Evolutionary conservation across 2,888 invertebrate species (phyloP).

Genomic region (Heteropelma amictum): DNA sequence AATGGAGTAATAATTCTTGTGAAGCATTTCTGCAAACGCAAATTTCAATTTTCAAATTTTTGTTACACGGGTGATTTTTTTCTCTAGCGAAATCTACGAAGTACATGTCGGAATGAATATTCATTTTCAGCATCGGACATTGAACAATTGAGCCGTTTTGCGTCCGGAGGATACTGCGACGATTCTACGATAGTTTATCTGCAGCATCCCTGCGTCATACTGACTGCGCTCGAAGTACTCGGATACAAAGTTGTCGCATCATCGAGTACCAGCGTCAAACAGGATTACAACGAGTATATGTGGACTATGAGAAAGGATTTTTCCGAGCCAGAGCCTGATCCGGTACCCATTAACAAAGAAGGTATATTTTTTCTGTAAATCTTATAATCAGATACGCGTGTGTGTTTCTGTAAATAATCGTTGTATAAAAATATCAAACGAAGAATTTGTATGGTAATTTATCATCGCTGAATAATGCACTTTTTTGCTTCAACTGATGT

Average conservation of each 20-base stretch:
- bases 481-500: no score
- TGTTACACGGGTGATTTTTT: no score
- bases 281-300: slow-evolving; percentile 94
- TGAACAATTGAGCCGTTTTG: slow-evolving; percentile 89
- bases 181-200: slow-evolving; percentile 91
- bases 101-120: slow-evolving; percentile 1
- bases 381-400: no score
- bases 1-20: no score
- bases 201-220: slow-evolving; percentile 92
- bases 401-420: no score
- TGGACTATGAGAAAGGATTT: slow-evolving; percentile 96
- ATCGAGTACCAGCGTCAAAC: slow-evolving; percentile 90
- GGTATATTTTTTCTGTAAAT: slow-evolving; percentile 64
- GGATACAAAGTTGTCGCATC: slow-evolving; percentile 94
- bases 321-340: slow-evolving; percentile 87
- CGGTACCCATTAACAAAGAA: slow-evolving; percentile 68
- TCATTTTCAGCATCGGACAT: slow-evolving; percentile 85
- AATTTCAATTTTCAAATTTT: no score
- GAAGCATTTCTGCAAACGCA: no score
- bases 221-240: slow-evolving; percentile 91
- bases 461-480: no score
- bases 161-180: slow-evolving; percentile 91
- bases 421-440: no score
- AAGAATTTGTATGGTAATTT: no score
- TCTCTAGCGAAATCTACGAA: no score